phyloP scores from a whole-genome alignment of 1,140 invertebrate species.

The Cephus cinctus region DNA sequence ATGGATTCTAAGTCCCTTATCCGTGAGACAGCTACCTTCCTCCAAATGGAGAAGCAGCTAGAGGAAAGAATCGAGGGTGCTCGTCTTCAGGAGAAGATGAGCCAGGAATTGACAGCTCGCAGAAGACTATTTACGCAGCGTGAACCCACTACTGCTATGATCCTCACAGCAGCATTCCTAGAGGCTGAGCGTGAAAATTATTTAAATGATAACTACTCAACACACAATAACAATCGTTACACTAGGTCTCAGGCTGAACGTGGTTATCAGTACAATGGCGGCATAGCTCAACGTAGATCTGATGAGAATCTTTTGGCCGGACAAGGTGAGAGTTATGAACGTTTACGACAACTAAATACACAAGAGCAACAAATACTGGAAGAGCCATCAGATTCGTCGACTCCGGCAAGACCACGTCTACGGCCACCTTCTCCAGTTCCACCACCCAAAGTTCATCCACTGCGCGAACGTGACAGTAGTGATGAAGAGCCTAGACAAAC shows the following conservation, averaged over 20 bases:
- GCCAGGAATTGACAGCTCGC: constrained; percentile 26
- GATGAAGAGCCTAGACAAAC: constrained; percentile 31
- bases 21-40: constrained; percentile 37
- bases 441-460: not conserved
- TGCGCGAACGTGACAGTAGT: constrained; percentile 3
- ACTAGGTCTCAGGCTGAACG: not conserved
- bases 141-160: constrained; percentile 39
- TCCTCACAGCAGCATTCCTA: constrained; percentile 43
- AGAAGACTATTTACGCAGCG: constrained; percentile 34
- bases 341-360: constrained; percentile 29
- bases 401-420: constrained; percentile 43
- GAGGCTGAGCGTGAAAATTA: constrained; percentile 37
- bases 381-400: constrained; percentile 41
- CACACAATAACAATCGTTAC: not conserved
- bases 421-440: too few relatives aligned
- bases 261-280: constrained; percentile 4
- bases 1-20: constrained; percentile 31
- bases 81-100: constrained; percentile 21
- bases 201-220: constrained; percentile 8
- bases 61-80: constrained; percentile 45
- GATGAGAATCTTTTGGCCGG: constrained; percentile 35
- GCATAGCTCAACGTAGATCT: not conserved
- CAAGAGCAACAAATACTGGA: constrained; percentile 18
- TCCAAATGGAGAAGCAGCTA: constrained; percentile 40
- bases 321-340: constrained; percentile 42